Evolutionary conservation across 2,888 invertebrate genomes (phyloP).

Genomic region (Platycnemis pennipes): DNA sequence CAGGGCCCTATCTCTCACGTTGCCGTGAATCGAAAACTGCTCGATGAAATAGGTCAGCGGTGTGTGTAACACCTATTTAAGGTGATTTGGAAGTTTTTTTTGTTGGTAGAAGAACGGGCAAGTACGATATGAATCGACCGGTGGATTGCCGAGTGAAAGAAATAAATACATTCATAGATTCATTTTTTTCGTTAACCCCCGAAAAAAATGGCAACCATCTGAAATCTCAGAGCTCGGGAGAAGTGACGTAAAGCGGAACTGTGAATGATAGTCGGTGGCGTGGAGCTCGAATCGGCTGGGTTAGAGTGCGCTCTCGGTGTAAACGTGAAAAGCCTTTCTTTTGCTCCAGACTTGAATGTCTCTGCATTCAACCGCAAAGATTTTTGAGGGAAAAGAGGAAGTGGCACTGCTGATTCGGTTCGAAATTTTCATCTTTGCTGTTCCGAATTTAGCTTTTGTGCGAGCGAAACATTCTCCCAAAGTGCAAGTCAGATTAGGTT

Average conservation of each 20-base stretch:
- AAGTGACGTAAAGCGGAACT: not conserved
- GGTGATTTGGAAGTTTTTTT: not conserved
- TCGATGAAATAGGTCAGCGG: not conserved
- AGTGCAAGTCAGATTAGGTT: not conserved
- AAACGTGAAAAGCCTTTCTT: not conserved
- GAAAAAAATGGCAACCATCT: constrained; percentile 9
- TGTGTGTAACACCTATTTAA: not conserved
- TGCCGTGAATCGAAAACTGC: not conserved
- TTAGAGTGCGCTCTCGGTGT: not conserved
- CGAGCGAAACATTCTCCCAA: not conserved
- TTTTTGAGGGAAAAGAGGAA: not conserved
- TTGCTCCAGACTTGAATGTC: not conserved
- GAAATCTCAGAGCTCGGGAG: not conserved
- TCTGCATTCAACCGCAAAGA: not conserved
- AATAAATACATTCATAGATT: not conserved
- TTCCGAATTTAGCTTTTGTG: not conserved
- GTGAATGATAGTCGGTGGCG: not conserved
- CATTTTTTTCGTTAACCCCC: not conserved
- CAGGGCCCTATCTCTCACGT: too few relatives aligned
- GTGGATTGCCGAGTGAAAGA: not conserved
- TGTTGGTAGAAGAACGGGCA: not conserved
- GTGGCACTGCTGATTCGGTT: not conserved
- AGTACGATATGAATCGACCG: not conserved
- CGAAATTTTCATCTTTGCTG: not conserved
- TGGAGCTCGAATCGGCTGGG: not conserved